Conservation (phyloP, 2,113 vertebrate genomes). For the Cyphomyrus plagiostoma region DNA sequence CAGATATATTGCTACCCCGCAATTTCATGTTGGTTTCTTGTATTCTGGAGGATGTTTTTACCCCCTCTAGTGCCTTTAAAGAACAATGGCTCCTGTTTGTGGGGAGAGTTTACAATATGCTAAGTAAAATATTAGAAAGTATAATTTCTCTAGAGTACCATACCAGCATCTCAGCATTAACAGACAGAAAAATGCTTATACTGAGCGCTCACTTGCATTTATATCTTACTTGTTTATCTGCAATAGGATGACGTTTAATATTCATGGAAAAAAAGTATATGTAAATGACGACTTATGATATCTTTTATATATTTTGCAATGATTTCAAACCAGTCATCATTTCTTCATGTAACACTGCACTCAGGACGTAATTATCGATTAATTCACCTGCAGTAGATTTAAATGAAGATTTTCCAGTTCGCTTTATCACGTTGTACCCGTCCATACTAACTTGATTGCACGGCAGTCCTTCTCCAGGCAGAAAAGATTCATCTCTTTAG, state of each 20-base stretch:
- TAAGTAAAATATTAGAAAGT: not conserved
- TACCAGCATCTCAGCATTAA: not conserved
- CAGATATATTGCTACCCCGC: not conserved
- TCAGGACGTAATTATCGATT: slow-evolving; percentile 45
- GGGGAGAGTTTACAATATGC: not conserved
- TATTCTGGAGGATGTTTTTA: not conserved
- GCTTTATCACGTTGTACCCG: slow-evolving; percentile 39
- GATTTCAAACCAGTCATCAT: not conserved
- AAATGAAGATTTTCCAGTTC: slow-evolving; percentile 41
- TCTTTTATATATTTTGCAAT: not conserved
- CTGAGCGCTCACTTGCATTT: not conserved
- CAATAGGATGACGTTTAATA: not conserved
- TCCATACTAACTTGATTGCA: slow-evolving; percentile 39
- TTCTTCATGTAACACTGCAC: slow-evolving; percentile 36
- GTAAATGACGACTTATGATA: not conserved
- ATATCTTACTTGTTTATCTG: not conserved
- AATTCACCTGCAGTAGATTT: slow-evolving; percentile 30
- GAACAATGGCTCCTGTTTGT: not conserved
- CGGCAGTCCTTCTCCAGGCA: slow-evolving; percentile 31
- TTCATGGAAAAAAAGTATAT: not conserved
- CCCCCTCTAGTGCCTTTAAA: not conserved
- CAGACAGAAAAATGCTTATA: not conserved
- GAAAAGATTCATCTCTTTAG: slow-evolving; percentile 36
- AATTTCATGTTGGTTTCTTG: not conserved
- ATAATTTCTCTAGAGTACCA: not conserved